Base-by-base conservation (phyloP, 2,797 vertebrate species). In the Sebastes flavidus region DNA sequence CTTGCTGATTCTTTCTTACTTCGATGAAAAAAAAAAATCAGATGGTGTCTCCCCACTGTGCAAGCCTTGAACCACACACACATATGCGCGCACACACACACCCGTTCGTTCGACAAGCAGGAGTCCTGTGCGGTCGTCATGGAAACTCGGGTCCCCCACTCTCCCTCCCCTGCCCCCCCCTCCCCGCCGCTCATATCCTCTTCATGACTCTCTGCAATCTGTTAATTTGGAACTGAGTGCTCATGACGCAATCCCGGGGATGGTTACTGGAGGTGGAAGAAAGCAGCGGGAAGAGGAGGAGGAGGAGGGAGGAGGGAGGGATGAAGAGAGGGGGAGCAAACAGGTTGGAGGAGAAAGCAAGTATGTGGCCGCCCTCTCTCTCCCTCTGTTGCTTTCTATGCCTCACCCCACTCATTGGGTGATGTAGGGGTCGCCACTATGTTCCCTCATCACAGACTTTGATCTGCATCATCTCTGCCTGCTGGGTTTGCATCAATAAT, bases 101-200 rank as follows among this genome's bases (percentile, higher is more conserved):
- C 54, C 2, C 68, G 25, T 81, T 67, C 32, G 8, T 74, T 89
- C 82, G 25, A 83, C 87, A 83, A 84, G 91, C 89, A 84, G 89
- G 92, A 94, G 89, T 93, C 88, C 91, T 93, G 67, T 83, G 87
- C 30, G 1, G 94, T 96, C 72, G 92, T 91, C 95, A 95, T 94
- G 92, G 93, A 92, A 95, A 95, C 95, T 65, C 70, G 13, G 74
- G 80, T 54, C 70, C 73, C 73, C 77, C 65, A 4, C 25, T 13
- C 59, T 7, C 3, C 34, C 9, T 38, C 67, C 49, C 3, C 54
- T 18, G 6, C 2, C 3, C 42, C 68, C 38, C 2, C 49, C 65
- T 69, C 84, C 74, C 66, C 54, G 4, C 54, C 71, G 72, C 85
- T 78, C 81, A 74, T 83, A 83, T 82, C 85, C 82, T 87, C 86